A percentile compares a stretch with the other conserved stretches of the same genome.
phyloP scores from a whole-genome alignment of 2,113 vertebrate species.

The Marcusenius ussheri region DNA sequence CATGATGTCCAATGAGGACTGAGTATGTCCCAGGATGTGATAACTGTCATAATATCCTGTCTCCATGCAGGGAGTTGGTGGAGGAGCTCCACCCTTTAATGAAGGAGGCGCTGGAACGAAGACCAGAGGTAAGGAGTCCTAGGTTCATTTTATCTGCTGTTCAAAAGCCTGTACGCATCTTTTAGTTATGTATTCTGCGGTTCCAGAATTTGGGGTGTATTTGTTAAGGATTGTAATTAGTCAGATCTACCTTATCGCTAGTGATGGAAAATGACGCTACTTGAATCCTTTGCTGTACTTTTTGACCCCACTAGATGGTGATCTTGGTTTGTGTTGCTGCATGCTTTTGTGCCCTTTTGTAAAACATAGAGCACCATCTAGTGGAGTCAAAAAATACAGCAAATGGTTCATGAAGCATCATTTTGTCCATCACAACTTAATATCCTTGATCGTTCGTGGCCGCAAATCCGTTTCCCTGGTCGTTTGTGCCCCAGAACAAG shows the following conservation, averaged over 20 bases:
- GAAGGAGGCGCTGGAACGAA: slow-evolving; percentile 94
- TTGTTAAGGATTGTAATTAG: background rate
- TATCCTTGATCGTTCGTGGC: background rate
- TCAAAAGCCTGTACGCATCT: background rate
- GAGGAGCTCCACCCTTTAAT: slow-evolving; percentile 97
- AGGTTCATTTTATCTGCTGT: background rate
- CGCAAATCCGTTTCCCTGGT: background rate
- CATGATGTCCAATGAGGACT: background rate
- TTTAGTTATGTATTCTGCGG: background rate
- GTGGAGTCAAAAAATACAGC: background rate
- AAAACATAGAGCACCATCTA: background rate
- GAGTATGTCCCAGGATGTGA: background rate
- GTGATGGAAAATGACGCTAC: background rate
- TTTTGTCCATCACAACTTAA: background rate
- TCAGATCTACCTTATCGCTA: background rate
- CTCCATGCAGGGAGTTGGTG: slow-evolving; percentile 75
- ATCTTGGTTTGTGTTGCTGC: background rate
- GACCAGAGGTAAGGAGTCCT: slow-evolving; percentile 77
- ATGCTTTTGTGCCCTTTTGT: background rate
- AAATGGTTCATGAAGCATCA: background rate
- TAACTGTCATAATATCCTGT: background rate
- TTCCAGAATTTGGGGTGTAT: background rate
- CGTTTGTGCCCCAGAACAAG: slow-evolving; percentile 73
- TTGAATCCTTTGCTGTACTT: background rate
- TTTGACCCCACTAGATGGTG: background rate